Evolutionary conservation across 2,888 invertebrate genomes (phyloP).

Genomic region (Tineola bisselliella): DNA sequence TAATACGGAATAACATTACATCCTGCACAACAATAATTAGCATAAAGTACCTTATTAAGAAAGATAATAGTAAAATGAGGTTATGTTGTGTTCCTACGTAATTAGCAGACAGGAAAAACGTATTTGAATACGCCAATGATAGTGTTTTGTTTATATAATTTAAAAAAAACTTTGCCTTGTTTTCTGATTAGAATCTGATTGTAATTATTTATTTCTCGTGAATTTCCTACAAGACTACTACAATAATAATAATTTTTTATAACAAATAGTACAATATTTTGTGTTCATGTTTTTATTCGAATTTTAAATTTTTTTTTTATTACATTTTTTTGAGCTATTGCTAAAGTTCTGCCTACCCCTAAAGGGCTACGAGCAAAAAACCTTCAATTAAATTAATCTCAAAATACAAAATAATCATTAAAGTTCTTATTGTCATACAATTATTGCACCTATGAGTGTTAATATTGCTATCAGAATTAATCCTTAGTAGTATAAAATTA

Average conservation of each 20-base stretch:
- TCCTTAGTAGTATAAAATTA: neutral
- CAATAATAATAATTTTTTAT: no score
- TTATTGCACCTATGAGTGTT: constrained; percentile 28
- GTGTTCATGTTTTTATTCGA: no score
- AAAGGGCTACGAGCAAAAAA: neutral
- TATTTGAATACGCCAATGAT: neutral
- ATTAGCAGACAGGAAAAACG: constrained; percentile 9
- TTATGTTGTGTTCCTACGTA: constrained; percentile 35
- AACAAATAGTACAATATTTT: no score
- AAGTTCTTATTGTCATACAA: constrained; percentile 59
- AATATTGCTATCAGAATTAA: neutral
- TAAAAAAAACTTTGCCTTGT: no score
- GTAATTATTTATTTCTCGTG: no score
- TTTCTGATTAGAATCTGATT: no score
- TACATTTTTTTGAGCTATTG: no score
- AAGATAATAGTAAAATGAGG: constrained; percentile 40
- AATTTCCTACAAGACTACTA: no score
- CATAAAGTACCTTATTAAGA: constrained; percentile 58
- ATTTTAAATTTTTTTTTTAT: no score
- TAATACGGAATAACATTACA: constrained; percentile 13
- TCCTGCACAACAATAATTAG: constrained; percentile 32
- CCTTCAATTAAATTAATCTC: no score
- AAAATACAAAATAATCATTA: neutral
- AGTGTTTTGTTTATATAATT: no score
- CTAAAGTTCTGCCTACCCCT: no score